A percentile compares a stretch with the other conserved stretches of the same genome.
These are phyloP conservation scores for Biston stratarius DNA, from an alignment of 2,888 invertebrate species.

Conservation along the genomic window DNA sequence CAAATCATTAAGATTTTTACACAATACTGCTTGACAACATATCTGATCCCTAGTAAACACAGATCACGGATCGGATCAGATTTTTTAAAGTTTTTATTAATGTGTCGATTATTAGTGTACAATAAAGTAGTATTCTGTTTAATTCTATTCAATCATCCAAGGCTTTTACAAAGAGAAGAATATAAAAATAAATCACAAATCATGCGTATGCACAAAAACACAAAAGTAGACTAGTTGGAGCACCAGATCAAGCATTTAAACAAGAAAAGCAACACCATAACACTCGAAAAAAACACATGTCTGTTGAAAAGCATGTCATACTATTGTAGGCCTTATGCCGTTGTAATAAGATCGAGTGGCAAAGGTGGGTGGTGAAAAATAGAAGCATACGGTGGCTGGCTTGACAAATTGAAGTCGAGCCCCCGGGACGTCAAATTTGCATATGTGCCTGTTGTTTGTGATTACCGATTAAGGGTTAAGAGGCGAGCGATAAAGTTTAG, in stretches of 20 bases:
- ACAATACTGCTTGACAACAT: no score
- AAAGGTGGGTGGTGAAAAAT: slow-evolving; percentile 47
- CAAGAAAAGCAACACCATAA: slow-evolving; percentile 16
- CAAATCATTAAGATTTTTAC: no score
- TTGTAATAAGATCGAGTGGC: slow-evolving; percentile 40
- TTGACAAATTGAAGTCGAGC: slow-evolving; percentile 78
- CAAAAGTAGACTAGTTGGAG: not conserved
- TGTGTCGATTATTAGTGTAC: no score
- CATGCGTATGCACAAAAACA: not conserved
- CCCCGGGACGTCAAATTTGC: slow-evolving; percentile 69
- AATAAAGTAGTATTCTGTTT: no score
- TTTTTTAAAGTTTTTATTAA: no score
- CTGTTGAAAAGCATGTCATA: slow-evolving; percentile 3
- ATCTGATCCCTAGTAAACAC: no score
- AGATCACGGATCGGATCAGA: no score
- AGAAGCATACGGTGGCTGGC: slow-evolving; percentile 49
- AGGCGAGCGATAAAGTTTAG: slow-evolving; percentile 3
- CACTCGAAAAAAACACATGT: slow-evolving; percentile 45
- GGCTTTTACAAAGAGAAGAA: no score
- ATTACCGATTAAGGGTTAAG: slow-evolving; percentile 27
- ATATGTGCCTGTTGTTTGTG: slow-evolving; percentile 66
- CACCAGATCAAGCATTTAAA: slow-evolving; percentile 13
- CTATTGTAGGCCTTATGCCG: slow-evolving; percentile 43
- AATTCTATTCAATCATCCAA: no score
- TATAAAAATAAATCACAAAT: no score